Conservation (phyloP, 2,797 vertebrate species). For the Eospalax fontanierii region DNA sequence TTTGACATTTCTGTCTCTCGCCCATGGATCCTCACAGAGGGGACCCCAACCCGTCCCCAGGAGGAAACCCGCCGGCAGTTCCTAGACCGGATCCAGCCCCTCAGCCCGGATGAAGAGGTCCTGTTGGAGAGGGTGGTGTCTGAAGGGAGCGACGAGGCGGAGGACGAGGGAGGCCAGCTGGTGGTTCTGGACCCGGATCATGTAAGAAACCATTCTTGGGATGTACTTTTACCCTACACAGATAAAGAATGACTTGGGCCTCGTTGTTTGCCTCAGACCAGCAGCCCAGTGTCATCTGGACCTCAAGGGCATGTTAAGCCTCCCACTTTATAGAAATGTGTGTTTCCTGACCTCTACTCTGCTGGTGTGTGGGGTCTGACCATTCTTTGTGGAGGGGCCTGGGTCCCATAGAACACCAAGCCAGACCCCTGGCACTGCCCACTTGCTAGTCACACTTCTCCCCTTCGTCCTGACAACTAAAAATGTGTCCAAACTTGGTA, state of each 20-base stretch:
- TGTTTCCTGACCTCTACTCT: fast-evolving
- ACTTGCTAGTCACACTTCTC: fast-evolving
- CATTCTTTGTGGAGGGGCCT: no score
- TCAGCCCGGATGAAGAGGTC: not conserved
- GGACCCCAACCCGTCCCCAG: fast-evolving
- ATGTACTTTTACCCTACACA: not conserved
- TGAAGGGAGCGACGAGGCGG: not conserved
- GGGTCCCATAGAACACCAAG: fast-evolving
- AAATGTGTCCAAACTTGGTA: not conserved
- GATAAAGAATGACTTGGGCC: fast-evolving
- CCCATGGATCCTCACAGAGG: not conserved
- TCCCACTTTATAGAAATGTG: not conserved
- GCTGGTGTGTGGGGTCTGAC: not conserved
- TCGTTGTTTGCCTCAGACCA: no score
- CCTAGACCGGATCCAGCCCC: no score
- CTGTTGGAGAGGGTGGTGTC: slow-evolving; percentile 52
- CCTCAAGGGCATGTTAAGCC: not conserved
- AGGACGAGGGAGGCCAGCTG: slow-evolving; percentile 87
- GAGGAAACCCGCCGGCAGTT: no score
- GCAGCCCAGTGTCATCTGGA: not conserved
- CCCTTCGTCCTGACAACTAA: not conserved
- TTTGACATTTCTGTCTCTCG: fast-evolving
- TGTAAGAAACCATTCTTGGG: slow-evolving; percentile 88
- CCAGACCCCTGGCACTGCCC: not conserved
- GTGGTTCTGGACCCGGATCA: slow-evolving; percentile 94